phyloP scores from a whole-genome alignment of 2,797 vertebrate genomes.

The Pyrrhura leucotis region DNA sequence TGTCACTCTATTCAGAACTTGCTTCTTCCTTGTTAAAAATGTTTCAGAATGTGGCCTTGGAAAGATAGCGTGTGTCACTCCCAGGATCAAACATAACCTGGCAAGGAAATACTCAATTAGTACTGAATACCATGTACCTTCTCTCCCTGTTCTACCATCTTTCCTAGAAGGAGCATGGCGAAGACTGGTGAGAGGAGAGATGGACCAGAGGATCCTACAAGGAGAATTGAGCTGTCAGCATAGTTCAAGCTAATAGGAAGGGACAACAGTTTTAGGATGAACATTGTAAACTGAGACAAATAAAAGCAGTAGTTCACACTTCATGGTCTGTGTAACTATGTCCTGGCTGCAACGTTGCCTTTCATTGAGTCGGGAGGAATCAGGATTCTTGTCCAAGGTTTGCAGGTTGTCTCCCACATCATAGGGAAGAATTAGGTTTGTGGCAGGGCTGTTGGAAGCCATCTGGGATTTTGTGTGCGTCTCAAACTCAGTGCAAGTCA shows the following conservation, averaged over 20 bases:
- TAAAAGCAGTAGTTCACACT: constrained; percentile 32
- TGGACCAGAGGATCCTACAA: not conserved
- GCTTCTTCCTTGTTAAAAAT: constrained; percentile 74
- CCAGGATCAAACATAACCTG: constrained; percentile 52
- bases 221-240: constrained; percentile 33
- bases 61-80: constrained; percentile 53
- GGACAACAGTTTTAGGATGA: constrained; percentile 11
- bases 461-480: not conserved
- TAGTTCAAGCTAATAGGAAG: constrained; percentile 1
- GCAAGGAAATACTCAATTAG: constrained; percentile 55
- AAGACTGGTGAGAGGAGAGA: not conserved
- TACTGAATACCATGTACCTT: constrained; percentile 22
- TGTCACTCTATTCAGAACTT: constrained; percentile 75
- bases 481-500: not conserved
- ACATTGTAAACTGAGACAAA: not conserved
- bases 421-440: not conserved
- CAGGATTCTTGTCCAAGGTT: not conserved
- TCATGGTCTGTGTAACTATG: not conserved
- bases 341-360: not conserved
- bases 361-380: not conserved
- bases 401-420: not conserved
- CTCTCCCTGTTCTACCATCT: not conserved
- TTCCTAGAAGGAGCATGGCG: not conserved
- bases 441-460: not conserved
- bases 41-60: constrained; percentile 67